These are phyloP conservation scores for Entomyzon cyanotis DNA, from an alignment of 2,113 vertebrate genomes.

Conservation along the genomic window DNA sequence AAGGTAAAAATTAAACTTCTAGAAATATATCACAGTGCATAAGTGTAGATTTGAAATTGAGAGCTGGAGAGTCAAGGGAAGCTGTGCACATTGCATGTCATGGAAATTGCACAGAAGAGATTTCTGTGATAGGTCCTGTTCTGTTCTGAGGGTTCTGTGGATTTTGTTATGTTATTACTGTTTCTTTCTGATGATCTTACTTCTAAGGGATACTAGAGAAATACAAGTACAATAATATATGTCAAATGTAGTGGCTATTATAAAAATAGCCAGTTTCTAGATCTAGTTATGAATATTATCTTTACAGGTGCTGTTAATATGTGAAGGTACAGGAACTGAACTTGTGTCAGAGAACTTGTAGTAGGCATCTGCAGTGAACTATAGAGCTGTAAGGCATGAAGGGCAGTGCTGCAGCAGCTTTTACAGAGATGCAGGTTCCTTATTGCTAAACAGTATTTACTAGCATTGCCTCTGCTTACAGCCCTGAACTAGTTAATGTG, in stretches of 20 bases:
- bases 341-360: background rate
- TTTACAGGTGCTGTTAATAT: background rate
- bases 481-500: constrained; percentile 64
- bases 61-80: background rate
- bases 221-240: background rate
- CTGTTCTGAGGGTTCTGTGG: background rate
- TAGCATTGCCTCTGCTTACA: background rate
- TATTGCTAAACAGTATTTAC: background rate
- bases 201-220: background rate
- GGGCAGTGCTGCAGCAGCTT: background rate
- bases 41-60: background rate
- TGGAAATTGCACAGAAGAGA: background rate
- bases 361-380: background rate
- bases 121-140: constrained; percentile 6
- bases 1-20: background rate
- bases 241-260: background rate
- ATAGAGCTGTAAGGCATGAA: background rate
- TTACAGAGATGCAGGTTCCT: background rate
- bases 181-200: background rate
- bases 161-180: background rate
- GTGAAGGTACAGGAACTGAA: background rate
- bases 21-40: background rate
- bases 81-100: background rate
- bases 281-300: background rate
- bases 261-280: background rate